Base-by-base conservation (phyloP, 1,140 invertebrate genomes). In the Matsumurasca onukii region DNA sequence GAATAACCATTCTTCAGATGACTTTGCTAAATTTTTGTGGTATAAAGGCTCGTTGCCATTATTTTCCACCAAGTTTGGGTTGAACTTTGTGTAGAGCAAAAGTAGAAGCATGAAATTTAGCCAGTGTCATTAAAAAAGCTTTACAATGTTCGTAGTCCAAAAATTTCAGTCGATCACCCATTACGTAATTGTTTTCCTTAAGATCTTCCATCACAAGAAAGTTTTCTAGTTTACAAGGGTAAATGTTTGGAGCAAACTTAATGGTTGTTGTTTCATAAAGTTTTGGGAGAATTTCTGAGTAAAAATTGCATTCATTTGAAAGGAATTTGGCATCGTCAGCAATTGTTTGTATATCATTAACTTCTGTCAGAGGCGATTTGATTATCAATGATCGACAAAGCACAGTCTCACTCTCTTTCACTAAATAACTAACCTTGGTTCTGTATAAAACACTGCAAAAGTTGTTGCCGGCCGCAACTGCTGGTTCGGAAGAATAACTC, bases 201-300 rank as follows among this genome's bases (percentile, higher is more conserved):
- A 76, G 45, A 59, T 76, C 73, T n/a, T 72, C 73, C 27, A 76
- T 31, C 2, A 75, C 45, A 12, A 76, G 68, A 24, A 64, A 9
- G 30, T 71, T 61, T 22, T 69, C 52, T 5, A 17, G 15, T 30
- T 34, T 13, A 25, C 12, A 62, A 2, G 25, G 31, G 22, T 64
- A 55, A 63, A 24, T 9, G 22, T 45, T 55, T 1, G 69, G 65
- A 31, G 20, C n/a, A 5, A 66, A 20, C 15, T 66, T 29, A 17
- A 3, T 22, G 34, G 24, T 34, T 13, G 57, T 39, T 34, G 34
- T 66, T 3, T 49, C 31, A 57, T 51, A 20, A 24, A 70, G 12
- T 29, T 31, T 2, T 20, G 69, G 69, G 12, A 66, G 45, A 20
- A 57, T 39, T 45, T 66, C 27, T 3, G 1, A 66, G 31, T 70